Evolutionary conservation across 2,113 vertebrate species (phyloP), one percentile per base, ranked within the genome.

Genomic region (Psilopogon haemacephalus): DNA sequence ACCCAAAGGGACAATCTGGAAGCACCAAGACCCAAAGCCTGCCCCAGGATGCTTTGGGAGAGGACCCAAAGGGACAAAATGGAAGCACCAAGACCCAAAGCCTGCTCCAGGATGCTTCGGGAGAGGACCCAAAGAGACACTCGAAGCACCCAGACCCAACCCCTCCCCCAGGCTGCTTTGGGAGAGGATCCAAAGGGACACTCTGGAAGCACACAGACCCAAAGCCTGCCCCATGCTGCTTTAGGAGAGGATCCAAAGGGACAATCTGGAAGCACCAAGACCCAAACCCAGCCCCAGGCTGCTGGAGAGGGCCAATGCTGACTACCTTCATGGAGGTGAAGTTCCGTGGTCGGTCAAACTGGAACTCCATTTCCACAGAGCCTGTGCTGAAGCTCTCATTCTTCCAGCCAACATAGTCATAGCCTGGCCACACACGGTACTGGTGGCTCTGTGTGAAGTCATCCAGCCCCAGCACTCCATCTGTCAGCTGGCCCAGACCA

Each of bases 251-350:
- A 20, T 2, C 7, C 40, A 18, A 44, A 44, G 42, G 33, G 28
- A 7, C 21, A 24, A 8, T 3, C 2, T 52, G 82, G 50, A 23
- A 89, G 37, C 16, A 18, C 10, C 3, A 54, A 91, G 75, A 8
- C 18, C 9, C 28, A 74, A 37, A 56, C 32, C 5, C 12, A 26
- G 52, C 8, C 37, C 52, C 56, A 74, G 27, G 44, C 30, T 46
- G 35, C 67, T 35, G 44, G 19, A 24, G 28, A 40, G 33, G 56
- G 23, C 2, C 8, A 68, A 15, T 0, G 2, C 95, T 32, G 84
- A 87, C 88, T 86, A 99, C 99, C 99, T 99, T 99, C 99, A 99
- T 99, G 59, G 98, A 98, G 7, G 99, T 99, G 96, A 99, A 99
- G 96, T 99, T 99, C 65, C 98, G 96, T 5, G 99, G 97, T n/a